Evolutionary conservation across 1,140 invertebrate genomes (phyloP), one percentile per base, ranked within the genome.

Genomic region (Dufourea novaeangliae): DNA sequence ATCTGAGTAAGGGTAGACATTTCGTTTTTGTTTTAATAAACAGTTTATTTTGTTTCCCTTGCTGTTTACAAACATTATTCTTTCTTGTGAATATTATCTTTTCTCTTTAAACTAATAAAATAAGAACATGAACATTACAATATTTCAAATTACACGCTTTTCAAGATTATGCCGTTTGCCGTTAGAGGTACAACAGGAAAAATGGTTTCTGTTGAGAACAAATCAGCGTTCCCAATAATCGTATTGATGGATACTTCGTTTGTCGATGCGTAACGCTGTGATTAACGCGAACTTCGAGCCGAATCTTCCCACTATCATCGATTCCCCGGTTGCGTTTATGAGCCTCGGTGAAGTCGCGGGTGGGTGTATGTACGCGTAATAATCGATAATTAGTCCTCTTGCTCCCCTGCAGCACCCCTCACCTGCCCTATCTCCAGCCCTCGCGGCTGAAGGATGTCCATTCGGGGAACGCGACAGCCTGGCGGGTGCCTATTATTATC

Each of bases 301-400:
- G 27, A 46, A 59, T 57, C 50, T 25, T 67, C 17, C 22, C 57
- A 44, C 46, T 69, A 76, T 59, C 64, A 46, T 69, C 54, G 73
- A 68, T 69, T 41, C 27, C 39, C 62, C 10, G 6, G 27, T 0
- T 69, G 22, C 46, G 73, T 69, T 54, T 59, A 50, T 68, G 73
- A 57, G 39, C 61, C 44, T 66, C 63, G 34, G 54, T 22, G 61
- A 64, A 46, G 67, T 78, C 70, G 27, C 61, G 41, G 27, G 61
- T 62, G 14, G 39, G 37, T 59, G 37, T 59, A 74, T 29, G 56
- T 71, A 63, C 25, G 67, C 75, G 44, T 79, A 74, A 74, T 79
- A 79, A 79, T 79, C 77, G 77, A 79, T 79, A 79, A 79, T 79
- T 79, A 74, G 77, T 50, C 59, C 70, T 73, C 50, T 72, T 46